A percentile compares a stretch with the other conserved stretches of the same genome.
Conservation (phyloP, 2,113 vertebrate species). For the Oreochromis tanganicae region DNA sequence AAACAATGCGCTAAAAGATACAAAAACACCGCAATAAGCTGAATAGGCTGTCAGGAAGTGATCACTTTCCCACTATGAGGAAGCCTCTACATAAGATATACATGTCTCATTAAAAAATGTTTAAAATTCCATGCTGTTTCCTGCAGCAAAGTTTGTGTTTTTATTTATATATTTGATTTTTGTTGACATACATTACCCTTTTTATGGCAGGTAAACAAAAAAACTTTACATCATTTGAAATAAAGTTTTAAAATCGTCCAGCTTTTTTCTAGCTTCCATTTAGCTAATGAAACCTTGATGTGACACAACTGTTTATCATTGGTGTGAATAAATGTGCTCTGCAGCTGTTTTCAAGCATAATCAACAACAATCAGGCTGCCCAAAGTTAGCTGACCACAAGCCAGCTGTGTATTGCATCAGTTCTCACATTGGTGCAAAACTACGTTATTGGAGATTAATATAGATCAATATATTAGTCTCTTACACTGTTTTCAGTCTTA, state of each 20-base stretch:
- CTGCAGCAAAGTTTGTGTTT: neutral
- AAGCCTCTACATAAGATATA: neutral
- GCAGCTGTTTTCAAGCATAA: neutral
- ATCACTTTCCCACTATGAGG: neutral
- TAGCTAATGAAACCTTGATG: neutral
- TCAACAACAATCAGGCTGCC: neutral
- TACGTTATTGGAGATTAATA: neutral
- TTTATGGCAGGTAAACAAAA: neutral
- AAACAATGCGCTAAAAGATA: neutral
- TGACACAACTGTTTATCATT: neutral
- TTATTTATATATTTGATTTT: neutral
- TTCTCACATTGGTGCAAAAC: neutral
- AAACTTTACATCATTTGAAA: neutral
- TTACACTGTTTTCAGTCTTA: neutral
- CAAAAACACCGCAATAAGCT: fast-evolving
- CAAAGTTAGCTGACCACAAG: neutral
- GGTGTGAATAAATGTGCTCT: neutral
- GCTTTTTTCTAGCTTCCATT: neutral
- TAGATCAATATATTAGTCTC: neutral
- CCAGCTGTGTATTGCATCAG: neutral
- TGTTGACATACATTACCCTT: neutral
- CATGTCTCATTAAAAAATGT: neutral
- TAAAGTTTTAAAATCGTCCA: neutral
- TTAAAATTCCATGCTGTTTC: neutral
- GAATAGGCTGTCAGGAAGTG: neutral